These are phyloP conservation scores for Xiphophorus maculatus DNA, from an alignment of 2,113 vertebrate genomes.

Conservation along the genomic window DNA sequence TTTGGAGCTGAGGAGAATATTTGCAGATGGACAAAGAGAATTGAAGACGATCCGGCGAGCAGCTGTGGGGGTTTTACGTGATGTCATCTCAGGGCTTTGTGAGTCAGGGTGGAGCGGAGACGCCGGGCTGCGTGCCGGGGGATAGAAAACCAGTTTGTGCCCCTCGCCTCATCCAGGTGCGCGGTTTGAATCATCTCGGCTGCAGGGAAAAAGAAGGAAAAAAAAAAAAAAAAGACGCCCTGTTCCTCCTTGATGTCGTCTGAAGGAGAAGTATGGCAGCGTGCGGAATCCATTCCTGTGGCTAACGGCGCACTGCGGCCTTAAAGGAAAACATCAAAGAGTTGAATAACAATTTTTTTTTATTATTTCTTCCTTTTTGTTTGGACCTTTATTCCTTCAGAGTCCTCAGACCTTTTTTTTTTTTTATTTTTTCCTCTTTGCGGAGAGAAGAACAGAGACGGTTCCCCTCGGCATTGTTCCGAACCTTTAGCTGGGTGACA, in stretches of 20 bases:
- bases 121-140: constrained; percentile 5
- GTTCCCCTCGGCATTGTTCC: background rate
- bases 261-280: background rate
- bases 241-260: background rate
- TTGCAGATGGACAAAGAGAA: constrained; percentile 25
- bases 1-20: constrained; percentile 27
- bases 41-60: constrained; percentile 8
- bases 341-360: background rate
- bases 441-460: background rate
- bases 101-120: constrained; percentile 30
- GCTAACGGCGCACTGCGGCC: background rate
- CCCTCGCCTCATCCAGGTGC: constrained; percentile 46
- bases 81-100: constrained; percentile 43
- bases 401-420: constrained; percentile 11
- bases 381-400: constrained; percentile 1
- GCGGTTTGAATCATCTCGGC: constrained; percentile 24
- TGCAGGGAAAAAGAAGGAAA: background rate
- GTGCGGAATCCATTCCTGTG: background rate
- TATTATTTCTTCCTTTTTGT: no score
- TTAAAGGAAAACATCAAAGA: background rate
- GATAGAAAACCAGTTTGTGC: constrained; percentile 20
- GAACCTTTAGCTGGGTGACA: background rate
- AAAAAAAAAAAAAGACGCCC: background rate
- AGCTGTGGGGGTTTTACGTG: constrained; percentile 43
- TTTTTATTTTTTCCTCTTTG: background rate